Evolutionary conservation across 30 jellyfish, hydroid and myxozoan genomes (phyloP), one percentile per base, ranked within the genome.

Genomic region (Euphysa ruthae): DNA sequence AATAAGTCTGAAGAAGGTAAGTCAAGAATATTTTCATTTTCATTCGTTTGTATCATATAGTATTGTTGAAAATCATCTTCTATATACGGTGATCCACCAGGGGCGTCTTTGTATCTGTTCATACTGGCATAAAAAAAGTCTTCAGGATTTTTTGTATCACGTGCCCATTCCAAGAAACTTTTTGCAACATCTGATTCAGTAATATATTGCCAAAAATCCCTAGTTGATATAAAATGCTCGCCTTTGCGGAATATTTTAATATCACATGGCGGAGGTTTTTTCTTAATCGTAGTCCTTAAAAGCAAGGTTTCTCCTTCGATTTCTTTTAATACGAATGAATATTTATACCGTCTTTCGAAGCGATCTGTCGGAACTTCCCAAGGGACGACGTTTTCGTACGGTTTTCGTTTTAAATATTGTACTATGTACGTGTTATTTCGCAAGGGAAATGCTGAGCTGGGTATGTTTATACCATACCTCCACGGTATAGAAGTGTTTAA

Each of bases 91-190:
- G 56, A 20, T 3, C 94, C 97, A 3, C 93, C 97, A 8, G 97
- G 93, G 21, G 94, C 79, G 18, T 82, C 82, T 5, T 86, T 93
- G 20, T 73, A 23, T 5, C 93, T 76, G 77, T 88, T 58, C 23
- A 88, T 55, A 0, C 93, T 70, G 29, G 97, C 97, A 93, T 92
- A 88, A 74, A n/a, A 88, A 62, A 79, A 88, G 32, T 81, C 97
- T n/a, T 88, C 97, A 0, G 97, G 97, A 49, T 71, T 80, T 61
- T 71, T 88, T 14, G 97, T 74, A 63, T 79, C 93, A 16, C 50
- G 81, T 2, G 91, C 71, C 97, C 97, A 88, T 6, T 62, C 68
- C 49, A 88, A 61, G 35, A 88, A 55, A 28, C 57, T 51, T 42
- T 58, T 49, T 5, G 97, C 82, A 22, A 69, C 18, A 4, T 19